Base-by-base conservation (phyloP, 2,113 vertebrate species). In the Trichechus manatus region DNA sequence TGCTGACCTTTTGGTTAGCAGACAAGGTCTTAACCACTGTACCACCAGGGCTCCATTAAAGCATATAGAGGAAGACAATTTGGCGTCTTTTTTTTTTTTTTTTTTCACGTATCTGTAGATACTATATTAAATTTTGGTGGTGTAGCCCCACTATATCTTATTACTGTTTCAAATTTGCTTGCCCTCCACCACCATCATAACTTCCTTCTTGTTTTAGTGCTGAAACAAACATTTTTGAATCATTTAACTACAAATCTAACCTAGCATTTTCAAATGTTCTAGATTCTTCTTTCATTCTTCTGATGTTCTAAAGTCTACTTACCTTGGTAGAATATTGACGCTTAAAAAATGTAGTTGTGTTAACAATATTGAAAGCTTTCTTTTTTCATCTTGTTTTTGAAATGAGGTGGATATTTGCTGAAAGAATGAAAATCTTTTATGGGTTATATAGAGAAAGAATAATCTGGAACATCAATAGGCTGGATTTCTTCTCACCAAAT, bases 351-450 rank as follows among this genome's bases (percentile, higher is more conserved):
- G n/a, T 64, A 64, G 47, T 27, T 90, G 29, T 33, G 74, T 93
- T 89, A 89, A 87, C 68, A 93, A 87, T 64, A 70, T 3, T 87
- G 25, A 82, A 3, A 36, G 88, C 36, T 93, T 3, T 80, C 31
- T 79, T 78, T 15, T 74, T 95, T 86, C 42, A 23, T 84, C 29
- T 84, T 66, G 8, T 83, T 89, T 36, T 74, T 79, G 53, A 94
- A 82, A 20, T 68, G 8, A 85, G 39, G n/a, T 78, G 3, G 7
- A 4, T 89, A 95, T 84, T 92, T 91, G 44, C 47, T 61, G 42
- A 89, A 97, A 85, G 59, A 94, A 70, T 75, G 53, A 61, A 86
- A 20, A 74, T 42, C 22, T 77, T 92, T 90, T 83, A n/a, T 75
- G 44, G 68, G 27, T 83, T 87, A 8, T 44, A 6, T 70, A 88